Percentiles rank a stretch among this genome's conserved stretches.
phyloP scores from a whole-genome alignment of 2,113 vertebrate species.

The Petromus typicus region DNA sequence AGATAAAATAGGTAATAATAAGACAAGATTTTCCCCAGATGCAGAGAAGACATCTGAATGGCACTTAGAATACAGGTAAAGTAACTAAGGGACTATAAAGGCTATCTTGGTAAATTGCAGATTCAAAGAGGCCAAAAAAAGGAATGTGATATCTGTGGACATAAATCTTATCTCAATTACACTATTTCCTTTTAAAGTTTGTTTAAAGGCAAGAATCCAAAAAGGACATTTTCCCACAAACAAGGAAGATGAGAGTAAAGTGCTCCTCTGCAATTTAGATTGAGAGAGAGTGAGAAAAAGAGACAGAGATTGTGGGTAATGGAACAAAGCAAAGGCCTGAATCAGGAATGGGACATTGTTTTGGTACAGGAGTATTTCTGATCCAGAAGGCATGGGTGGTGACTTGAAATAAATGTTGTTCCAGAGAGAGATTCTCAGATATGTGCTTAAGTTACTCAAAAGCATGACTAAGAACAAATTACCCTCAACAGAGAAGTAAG shows the following conservation, averaged over 20 bases:
- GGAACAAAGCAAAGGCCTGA: constrained; percentile 29
- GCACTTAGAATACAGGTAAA: constrained; percentile 74
- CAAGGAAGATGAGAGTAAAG: constrained; percentile 46
- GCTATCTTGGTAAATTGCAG: constrained; percentile 77
- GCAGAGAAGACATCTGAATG: constrained; percentile 75
- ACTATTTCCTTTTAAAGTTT: constrained; percentile 57
- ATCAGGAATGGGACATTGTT: constrained; percentile 4
- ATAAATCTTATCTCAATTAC: constrained; percentile 72
- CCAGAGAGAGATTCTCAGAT: constrained; percentile 64
- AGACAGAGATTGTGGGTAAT: neutral
- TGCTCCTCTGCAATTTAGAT: neutral
- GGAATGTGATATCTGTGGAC: constrained; percentile 63
- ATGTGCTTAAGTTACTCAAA: constrained; percentile 47
- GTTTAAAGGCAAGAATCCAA: neutral
- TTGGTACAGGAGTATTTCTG: neutral
- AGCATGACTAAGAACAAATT: constrained; percentile 68
- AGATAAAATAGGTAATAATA: constrained; percentile 67
- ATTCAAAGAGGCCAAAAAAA: constrained; percentile 74
- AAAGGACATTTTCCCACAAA: constrained; percentile 54
- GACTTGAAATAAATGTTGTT: constrained; percentile 49
- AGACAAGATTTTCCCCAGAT: constrained; percentile 81
- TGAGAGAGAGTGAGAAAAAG: neutral
- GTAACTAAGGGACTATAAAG: constrained; percentile 68
- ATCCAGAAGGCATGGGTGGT: constrained; percentile 19
- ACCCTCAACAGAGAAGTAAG: constrained; percentile 55